These are phyloP conservation scores for Callopanchax toddi DNA, from an alignment of 2,113 vertebrate species.

Conservation along the genomic window DNA sequence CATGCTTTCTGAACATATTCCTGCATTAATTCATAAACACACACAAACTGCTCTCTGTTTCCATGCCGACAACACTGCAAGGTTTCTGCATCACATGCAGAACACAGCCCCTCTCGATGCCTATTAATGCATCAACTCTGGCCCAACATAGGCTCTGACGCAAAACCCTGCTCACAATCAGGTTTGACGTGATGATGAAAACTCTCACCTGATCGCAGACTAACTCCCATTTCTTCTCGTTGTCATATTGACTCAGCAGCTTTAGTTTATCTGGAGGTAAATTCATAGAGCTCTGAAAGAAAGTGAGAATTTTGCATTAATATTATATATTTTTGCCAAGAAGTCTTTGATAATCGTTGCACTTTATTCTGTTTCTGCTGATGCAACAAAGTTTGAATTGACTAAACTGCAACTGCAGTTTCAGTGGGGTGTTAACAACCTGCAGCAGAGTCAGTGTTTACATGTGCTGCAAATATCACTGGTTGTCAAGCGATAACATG, in stretches of 20 bases:
- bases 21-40: no score
- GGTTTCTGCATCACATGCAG: slow-evolving; percentile 3
- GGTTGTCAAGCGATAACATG: slow-evolving; percentile 26
- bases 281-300: slow-evolving; percentile 91
- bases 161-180: not conserved
- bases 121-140: slow-evolving; percentile 22
- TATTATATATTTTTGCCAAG: no score
- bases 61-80: slow-evolving; percentile 55
- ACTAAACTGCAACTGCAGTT: slow-evolving; percentile 18
- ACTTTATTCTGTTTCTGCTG: not conserved
- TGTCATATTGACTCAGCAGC: slow-evolving; percentile 92
- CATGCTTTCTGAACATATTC: slow-evolving; percentile 2
- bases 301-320: not conserved
- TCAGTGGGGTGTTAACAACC: slow-evolving; percentile 5
- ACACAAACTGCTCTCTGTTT: slow-evolving; percentile 44
- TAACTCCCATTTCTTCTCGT: slow-evolving; percentile 97
- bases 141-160: not conserved
- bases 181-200: not conserved
- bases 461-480: not conserved
- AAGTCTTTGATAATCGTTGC: not conserved
- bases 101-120: slow-evolving; percentile 1
- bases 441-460: slow-evolving; percentile 54
- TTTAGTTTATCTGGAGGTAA: slow-evolving; percentile 93
- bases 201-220: slow-evolving; percentile 90
- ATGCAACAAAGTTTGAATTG: slow-evolving; percentile 14